Conservation (phyloP, 2,797 vertebrate species). For the Malacoraja senta region DNA sequence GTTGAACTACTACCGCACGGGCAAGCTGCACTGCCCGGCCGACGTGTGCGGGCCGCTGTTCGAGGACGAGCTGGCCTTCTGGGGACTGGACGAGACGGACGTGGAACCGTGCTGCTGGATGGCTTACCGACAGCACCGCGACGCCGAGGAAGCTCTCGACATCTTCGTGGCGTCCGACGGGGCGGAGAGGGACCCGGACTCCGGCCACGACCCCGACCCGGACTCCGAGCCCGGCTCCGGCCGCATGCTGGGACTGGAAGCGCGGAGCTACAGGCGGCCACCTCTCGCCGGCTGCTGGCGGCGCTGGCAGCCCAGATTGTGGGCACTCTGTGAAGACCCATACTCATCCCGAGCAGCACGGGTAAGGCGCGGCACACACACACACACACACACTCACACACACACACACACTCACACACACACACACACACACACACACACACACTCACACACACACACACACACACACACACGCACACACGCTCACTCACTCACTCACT, state of each 20-base stretch:
- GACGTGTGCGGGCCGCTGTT: conserved; percentile 96
- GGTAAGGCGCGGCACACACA: conserved; percentile 62
- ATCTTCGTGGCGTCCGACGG: conserved; percentile 86
- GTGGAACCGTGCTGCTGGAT: conserved; percentile 99
- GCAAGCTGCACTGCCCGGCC: conserved; percentile 94
- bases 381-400: too few relatives aligned
- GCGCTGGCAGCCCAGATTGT: conserved; percentile 79
- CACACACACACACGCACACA: too few relatives aligned
- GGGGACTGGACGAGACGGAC: conserved; percentile 96
- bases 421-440: too few relatives aligned
- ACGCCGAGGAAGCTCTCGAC: conserved; percentile 93
- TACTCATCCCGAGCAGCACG: conserved; percentile 86
- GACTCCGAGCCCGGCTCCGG: not conserved
- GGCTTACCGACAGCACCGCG: conserved; percentile 91
- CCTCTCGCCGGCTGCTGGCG: conserved; percentile 60
- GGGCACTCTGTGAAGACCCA: conserved; percentile 96
- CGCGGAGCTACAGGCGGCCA: conserved; percentile 48
- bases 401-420: too few relatives aligned
- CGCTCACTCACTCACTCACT: too few relatives aligned
- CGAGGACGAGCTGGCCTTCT: conserved; percentile 93
- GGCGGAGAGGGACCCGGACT: conserved; percentile 51
- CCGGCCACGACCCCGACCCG: conserved; percentile 59
- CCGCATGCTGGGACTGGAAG: conserved; percentile 70
- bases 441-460: too few relatives aligned
- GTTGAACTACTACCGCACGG: conserved; percentile 94